Evolutionary conservation across 2,797 vertebrate species (phyloP), one percentile per base, ranked within the genome.

Genomic region (Bufotes viridis): DNA sequence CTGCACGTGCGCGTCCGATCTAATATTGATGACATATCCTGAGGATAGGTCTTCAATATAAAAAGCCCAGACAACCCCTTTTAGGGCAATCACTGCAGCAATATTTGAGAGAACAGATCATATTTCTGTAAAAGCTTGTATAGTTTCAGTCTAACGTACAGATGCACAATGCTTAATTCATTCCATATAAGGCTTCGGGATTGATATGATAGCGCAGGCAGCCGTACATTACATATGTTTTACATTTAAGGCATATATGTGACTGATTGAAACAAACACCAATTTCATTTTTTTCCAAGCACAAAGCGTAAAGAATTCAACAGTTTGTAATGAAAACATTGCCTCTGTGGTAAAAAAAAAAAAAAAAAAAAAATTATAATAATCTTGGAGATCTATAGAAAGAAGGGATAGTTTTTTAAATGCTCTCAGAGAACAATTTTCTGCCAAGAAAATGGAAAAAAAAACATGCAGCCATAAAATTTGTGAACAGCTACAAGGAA

Each of bases 181-280:
- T 61, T 17, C 34, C 60, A 81, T 60, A 87, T 65, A 82, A 67
- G 53, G 81, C 61, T 88, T 17, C 11, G 29, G 55, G 53, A 88
- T 29, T 70, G 74, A 61, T 51, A 82, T 49, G 79, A 53, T 63
- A 58, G 67, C 10, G 49, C 34, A 63, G 63, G 61, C 75, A 63
- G 53, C 70, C 55, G 7, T 34, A 20, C 26, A 24, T 49, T 55
- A 75, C 87, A 84, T 82, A 53, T 88, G 87, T 51, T 88, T 88
- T 78, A 78, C 51, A 87, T 87, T 87, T 78, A 26, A 58, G 22
- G 49, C 51, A 69, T 29, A 83, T 61, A 88, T 78, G 84, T 78
- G 72, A 82, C 79, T 88, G 87, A 88, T 88, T 88, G 74, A 78
- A 79, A 69, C 58, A 88, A 88, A 83, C 74, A 88, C 81, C 72